phyloP scores from a whole-genome alignment of 2,888 invertebrate genomes.

The Chrysolina haemoptera region DNA sequence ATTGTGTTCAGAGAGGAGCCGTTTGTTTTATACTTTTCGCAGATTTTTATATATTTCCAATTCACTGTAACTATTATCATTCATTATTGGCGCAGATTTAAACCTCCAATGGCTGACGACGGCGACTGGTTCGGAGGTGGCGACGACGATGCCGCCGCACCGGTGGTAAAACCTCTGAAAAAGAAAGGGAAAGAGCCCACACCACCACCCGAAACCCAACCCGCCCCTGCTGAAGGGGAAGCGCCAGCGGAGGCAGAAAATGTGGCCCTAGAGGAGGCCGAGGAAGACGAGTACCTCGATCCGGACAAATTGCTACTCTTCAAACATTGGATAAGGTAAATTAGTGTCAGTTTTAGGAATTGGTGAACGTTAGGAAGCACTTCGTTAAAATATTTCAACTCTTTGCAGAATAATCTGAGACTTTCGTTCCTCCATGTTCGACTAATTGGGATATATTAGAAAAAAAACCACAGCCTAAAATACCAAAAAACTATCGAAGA shows the following conservation, averaged over 20 bases:
- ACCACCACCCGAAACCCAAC: slow-evolving; percentile 44
- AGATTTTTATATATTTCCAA: no score
- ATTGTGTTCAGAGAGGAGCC: no score
- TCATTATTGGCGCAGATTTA: not conserved
- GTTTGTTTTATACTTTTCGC: no score
- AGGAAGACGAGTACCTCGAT: slow-evolving; percentile 71
- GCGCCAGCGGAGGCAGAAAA: slow-evolving; percentile 57
- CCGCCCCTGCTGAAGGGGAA: slow-evolving; percentile 54
- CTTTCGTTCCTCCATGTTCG: no score
- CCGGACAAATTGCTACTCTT: slow-evolving; percentile 80
- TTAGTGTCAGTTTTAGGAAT: not conserved
- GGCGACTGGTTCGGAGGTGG: slow-evolving; percentile 54
- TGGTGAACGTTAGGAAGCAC: no score
- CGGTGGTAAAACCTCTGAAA: slow-evolving; percentile 37
- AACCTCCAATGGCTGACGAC: slow-evolving; percentile 51
- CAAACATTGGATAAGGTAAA: slow-evolving; percentile 87
- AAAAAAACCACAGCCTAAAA: no score
- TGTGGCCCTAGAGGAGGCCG: slow-evolving; percentile 65
- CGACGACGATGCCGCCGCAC: slow-evolving; percentile 46
- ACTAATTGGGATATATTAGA: no score
- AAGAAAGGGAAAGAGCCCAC: slow-evolving; percentile 50
- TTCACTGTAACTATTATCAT: no score
- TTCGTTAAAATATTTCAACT: no score
- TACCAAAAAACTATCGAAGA: no score
- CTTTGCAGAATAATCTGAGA: no score